These are phyloP conservation scores for Ariolimax columbianus DNA, from an alignment of 2,888 invertebrate genomes.

Conservation along the genomic window DNA sequence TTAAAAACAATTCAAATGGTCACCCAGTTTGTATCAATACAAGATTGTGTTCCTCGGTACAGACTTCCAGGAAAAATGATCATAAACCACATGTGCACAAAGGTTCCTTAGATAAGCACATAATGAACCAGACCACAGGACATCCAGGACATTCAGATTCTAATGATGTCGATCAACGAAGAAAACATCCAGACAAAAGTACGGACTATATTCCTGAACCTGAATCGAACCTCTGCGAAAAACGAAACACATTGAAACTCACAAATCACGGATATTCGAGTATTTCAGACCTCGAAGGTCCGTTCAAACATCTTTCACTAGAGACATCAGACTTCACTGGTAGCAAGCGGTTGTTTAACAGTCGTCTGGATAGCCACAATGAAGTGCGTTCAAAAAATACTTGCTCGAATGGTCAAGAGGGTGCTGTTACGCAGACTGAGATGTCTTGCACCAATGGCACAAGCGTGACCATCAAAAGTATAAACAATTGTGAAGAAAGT, in stretches of 20 bases:
- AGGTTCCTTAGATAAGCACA: not conserved
- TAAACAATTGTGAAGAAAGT: no score
- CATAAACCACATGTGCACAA: not conserved
- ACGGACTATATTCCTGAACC: not conserved
- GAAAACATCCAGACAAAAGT: not conserved
- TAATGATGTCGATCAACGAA: not conserved
- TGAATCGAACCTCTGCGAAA: not conserved
- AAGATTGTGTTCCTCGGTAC: not conserved
- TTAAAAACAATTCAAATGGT: not conserved
- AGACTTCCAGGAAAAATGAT: not conserved
- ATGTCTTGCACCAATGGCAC: not conserved
- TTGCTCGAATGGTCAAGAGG: not conserved
- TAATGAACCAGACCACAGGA: not conserved
- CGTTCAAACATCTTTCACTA: conserved; percentile 10
- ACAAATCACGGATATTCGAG: conserved; percentile 33
- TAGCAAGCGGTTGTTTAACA: not conserved
- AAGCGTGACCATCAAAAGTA: not conserved
- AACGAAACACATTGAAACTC: conserved; percentile 21
- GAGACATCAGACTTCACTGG: not conserved
- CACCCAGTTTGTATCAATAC: no score
- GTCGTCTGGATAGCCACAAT: no score
- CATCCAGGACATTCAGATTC: not conserved
- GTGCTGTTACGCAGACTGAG: not conserved
- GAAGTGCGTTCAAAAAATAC: not conserved
- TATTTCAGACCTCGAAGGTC: conserved; percentile 28